These are phyloP conservation scores for Lasioglossum albipes DNA, from an alignment of 1,140 invertebrate species.

Conservation along the genomic window DNA sequence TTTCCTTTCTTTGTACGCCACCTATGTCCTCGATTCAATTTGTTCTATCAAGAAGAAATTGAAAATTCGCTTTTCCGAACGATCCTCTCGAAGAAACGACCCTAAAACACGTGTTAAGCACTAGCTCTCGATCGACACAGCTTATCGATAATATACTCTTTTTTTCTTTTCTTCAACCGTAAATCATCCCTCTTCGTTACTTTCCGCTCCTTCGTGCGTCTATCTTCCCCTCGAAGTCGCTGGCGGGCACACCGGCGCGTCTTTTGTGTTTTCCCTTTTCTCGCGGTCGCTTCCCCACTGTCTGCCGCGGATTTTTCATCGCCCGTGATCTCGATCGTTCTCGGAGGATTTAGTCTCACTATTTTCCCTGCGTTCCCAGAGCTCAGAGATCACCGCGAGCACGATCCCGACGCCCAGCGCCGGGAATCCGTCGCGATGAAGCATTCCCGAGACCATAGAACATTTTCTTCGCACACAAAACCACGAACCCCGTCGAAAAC, in stretches of 20 bases:
- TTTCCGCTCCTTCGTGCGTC: slow-evolving; percentile 64
- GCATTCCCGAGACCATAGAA: slow-evolving; percentile 4
- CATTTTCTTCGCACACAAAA: too few relatives aligned
- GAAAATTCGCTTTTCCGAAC: too few relatives aligned
- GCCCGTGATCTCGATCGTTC: not conserved
- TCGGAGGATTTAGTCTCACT: not conserved
- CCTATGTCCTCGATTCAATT: not conserved
- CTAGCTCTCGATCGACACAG: slow-evolving; percentile 59
- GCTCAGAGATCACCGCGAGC: slow-evolving; percentile 31
- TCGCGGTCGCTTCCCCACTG: not conserved
- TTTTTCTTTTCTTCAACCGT: slow-evolving; percentile 51
- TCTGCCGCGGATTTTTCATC: not conserved
- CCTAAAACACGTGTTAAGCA: slow-evolving; percentile 53
- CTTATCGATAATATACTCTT: slow-evolving; percentile 60
- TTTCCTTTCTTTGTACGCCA: too few relatives aligned
- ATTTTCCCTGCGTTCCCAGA: not conserved
- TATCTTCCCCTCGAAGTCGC: slow-evolving; percentile 72
- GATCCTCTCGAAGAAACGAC: slow-evolving; percentile 57
- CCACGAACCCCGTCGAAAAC: slow-evolving; percentile 14
- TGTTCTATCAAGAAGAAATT: slow-evolving; percentile 4
- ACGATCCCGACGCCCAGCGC: slow-evolving; percentile 59
- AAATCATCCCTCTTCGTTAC: slow-evolving; percentile 60
- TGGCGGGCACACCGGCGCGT: slow-evolving; percentile 63
- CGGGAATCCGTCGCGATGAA: slow-evolving; percentile 38
- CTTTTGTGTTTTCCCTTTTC: not conserved